Evolutionary conservation across 2,797 vertebrate species (phyloP).

Genomic region (Neomorphus geoffroyi): DNA sequence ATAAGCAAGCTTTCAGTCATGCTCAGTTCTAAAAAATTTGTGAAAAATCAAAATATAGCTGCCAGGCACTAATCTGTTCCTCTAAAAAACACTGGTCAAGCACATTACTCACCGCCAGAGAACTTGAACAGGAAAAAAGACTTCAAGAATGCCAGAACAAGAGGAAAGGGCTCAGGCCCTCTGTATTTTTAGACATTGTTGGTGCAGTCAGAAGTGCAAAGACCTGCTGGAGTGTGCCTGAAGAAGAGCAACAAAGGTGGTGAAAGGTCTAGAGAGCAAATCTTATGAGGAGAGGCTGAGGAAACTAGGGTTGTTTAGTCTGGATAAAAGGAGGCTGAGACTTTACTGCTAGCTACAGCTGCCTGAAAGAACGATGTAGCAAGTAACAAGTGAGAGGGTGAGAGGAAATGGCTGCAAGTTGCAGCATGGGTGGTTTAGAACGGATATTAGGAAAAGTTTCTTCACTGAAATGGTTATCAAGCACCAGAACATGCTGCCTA

Average conservation of each 20-base stretch:
- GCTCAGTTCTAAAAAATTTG: not conserved
- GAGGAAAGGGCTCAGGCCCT: not conserved
- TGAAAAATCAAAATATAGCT: not conserved
- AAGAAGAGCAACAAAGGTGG: not conserved
- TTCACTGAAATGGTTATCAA: not conserved
- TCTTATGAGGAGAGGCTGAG: not conserved
- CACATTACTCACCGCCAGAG: not conserved
- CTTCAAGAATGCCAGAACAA: not conserved
- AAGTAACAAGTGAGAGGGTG: rapidly evolving
- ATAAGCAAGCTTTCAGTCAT: not conserved
- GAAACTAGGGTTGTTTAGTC: rapidly evolving
- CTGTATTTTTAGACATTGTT: not conserved
- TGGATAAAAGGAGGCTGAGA: not conserved
- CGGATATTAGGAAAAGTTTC: not conserved
- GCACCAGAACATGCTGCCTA: not conserved
- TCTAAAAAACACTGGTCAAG: not conserved
- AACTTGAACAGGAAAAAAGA: not conserved
- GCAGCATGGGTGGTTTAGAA: rapidly evolving
- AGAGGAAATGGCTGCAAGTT: not conserved
- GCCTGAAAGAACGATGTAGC: not conserved
- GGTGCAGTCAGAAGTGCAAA: not conserved
- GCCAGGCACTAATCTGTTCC: not conserved
- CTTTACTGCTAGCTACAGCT: not conserved
- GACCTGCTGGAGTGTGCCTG: rapidly evolving
- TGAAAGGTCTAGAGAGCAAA: not conserved